A percentile compares a stretch with the other conserved stretches of the same genome.
These are phyloP conservation scores for Synanthedon andrenaeformis DNA, from an alignment of 2,888 invertebrate genomes.

Conservation along the genomic window DNA sequence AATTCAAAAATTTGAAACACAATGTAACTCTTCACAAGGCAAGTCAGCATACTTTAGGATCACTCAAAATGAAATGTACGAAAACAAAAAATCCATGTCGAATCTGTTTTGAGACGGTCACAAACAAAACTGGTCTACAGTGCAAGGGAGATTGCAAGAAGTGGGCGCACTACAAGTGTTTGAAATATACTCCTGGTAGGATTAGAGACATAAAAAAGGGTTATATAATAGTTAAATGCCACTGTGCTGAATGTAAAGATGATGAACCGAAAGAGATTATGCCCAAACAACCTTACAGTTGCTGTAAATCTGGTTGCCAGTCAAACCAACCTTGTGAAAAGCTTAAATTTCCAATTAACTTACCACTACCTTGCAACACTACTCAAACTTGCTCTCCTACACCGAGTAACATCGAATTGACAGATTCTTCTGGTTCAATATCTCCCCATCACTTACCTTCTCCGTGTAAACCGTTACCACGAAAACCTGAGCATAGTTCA, in stretches of 20 bases:
- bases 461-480: too few species aligned
- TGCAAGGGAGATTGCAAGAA: constrained; percentile 45
- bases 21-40: too few species aligned
- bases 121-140: constrained; percentile 36
- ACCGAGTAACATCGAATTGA: too few species aligned
- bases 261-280: background rate
- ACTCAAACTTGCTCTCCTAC: too few species aligned
- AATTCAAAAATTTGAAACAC: too few species aligned
- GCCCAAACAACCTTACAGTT: background rate
- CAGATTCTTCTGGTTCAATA: too few species aligned
- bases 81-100: constrained; percentile 41
- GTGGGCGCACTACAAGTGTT: constrained; percentile 49
- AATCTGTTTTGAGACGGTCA: constrained; percentile 40
- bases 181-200: constrained; percentile 49
- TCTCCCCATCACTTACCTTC: too few species aligned
- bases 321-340: background rate
- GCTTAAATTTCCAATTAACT: background rate
- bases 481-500: too few species aligned
- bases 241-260: constrained; percentile 45
- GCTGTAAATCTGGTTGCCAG: constrained; percentile 1
- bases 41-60: too few species aligned
- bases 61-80: background rate
- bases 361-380: too few species aligned
- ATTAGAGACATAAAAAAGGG: constrained; percentile 46
- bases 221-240: constrained; percentile 43